A percentile compares a stretch with the other conserved stretches of the same genome.
phyloP scores from a whole-genome alignment of 2,113 vertebrate species.

The Chinchilla lanigera region DNA sequence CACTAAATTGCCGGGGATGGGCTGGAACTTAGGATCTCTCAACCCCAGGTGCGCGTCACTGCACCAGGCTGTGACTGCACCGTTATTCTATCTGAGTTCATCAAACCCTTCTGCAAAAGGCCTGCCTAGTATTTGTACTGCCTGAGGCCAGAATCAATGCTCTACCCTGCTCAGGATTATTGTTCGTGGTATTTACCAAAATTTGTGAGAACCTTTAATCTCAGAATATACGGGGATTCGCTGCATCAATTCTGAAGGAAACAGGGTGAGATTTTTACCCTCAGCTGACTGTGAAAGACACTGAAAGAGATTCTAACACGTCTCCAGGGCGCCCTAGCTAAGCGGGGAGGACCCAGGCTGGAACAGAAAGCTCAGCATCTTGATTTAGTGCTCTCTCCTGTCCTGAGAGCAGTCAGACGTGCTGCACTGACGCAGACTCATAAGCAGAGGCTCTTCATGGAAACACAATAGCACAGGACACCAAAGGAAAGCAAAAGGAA shows the following conservation, averaged over 20 bases:
- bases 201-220: background rate
- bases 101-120: background rate
- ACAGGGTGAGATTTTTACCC: background rate
- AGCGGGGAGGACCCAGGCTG: background rate
- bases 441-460: background rate
- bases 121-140: background rate
- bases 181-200: background rate
- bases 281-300: background rate
- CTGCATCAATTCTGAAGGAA: background rate
- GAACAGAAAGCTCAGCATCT: background rate
- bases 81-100: background rate
- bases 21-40: background rate
- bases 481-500: background rate
- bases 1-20: background rate
- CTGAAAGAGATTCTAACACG: background rate
- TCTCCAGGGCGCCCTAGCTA: accelerated
- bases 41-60: background rate
- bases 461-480: background rate
- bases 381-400: background rate
- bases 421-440: background rate
- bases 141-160: background rate
- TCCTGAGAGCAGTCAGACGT: background rate
- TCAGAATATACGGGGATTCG: background rate
- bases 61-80: background rate
- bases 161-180: background rate